These are phyloP conservation scores for Bubo bubo DNA, from an alignment of 2,113 vertebrate species.

Conservation along the genomic window DNA sequence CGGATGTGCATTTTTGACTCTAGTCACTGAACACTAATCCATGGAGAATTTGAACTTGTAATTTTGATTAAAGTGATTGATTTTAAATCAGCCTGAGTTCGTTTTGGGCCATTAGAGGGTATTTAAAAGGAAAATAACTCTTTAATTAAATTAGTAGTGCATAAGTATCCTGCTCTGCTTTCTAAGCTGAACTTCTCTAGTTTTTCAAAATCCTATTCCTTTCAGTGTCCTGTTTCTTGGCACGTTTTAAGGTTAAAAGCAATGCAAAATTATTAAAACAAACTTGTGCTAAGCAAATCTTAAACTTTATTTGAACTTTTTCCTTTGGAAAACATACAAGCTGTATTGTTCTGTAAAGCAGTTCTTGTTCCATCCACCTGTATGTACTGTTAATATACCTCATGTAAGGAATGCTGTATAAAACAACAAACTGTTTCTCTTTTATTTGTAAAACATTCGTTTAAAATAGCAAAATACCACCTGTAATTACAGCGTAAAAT, in stretches of 20 bases:
- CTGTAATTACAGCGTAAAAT: not conserved
- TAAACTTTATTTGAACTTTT: not conserved
- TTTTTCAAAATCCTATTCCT: not conserved
- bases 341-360: not conserved
- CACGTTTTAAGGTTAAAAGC: not conserved
- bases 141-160: conserved; percentile 54
- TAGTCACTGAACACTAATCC: not conserved
- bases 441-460: not conserved
- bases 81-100: conserved; percentile 50
- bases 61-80: conserved; percentile 66
- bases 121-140: conserved; percentile 63
- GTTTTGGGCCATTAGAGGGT: conserved; percentile 62
- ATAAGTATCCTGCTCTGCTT: conserved; percentile 3
- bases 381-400: not conserved
- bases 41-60: conserved; percentile 33
- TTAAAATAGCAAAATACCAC: not conserved
- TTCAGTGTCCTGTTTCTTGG: not conserved
- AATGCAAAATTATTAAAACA: not conserved
- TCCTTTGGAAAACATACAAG: not conserved
- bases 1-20: not conserved
- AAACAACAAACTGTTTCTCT: not conserved
- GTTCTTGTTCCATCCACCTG: not conserved
- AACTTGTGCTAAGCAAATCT: not conserved
- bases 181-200: not conserved
- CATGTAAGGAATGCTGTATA: not conserved